Evolutionary conservation across 2,888 invertebrate species (phyloP).

Genomic region (Zeuzera pyrina): DNA sequence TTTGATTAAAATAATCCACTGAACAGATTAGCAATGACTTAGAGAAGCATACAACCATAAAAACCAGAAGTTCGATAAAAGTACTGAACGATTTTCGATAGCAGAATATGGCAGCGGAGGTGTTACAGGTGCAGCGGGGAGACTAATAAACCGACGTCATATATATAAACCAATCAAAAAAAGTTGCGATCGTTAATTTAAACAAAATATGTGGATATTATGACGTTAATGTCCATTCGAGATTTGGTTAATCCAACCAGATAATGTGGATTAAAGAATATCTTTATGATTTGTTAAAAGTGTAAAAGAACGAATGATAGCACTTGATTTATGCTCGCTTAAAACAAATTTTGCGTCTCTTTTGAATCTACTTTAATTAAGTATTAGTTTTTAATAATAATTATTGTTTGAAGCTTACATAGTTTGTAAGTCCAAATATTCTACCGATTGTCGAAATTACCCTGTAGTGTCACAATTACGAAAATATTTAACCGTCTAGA

Average conservation of each 20-base stretch:
- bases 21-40: slow-evolving; percentile 29
- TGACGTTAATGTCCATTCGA: slow-evolving; percentile 41
- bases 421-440: no score
- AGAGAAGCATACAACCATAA: no score
- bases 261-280: slow-evolving; percentile 51
- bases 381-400: no score
- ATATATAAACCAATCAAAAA: slow-evolving; percentile 15
- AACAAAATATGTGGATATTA: neutral
- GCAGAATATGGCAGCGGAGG: slow-evolving; percentile 9
- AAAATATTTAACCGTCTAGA: no score
- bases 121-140: slow-evolving; percentile 9
- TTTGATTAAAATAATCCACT: slow-evolving; percentile 53
- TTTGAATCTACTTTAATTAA: no score
- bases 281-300: slow-evolving; percentile 50
- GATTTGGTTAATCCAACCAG: slow-evolving; percentile 45
- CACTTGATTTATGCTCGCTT: slow-evolving; percentile 70
- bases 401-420: no score
- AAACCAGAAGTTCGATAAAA: slow-evolving; percentile 44
- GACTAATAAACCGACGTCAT: slow-evolving; percentile 9
- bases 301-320: slow-evolving; percentile 60
- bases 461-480: no score
- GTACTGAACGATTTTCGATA: slow-evolving; percentile 12
- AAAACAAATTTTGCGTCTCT: no score
- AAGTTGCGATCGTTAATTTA: neutral
- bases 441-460: no score